A percentile compares a stretch with the other conserved stretches of the same genome.
Evolutionary conservation across 2,113 vertebrate species (phyloP).

Genomic region (Diphyllodes magnificus): DNA sequence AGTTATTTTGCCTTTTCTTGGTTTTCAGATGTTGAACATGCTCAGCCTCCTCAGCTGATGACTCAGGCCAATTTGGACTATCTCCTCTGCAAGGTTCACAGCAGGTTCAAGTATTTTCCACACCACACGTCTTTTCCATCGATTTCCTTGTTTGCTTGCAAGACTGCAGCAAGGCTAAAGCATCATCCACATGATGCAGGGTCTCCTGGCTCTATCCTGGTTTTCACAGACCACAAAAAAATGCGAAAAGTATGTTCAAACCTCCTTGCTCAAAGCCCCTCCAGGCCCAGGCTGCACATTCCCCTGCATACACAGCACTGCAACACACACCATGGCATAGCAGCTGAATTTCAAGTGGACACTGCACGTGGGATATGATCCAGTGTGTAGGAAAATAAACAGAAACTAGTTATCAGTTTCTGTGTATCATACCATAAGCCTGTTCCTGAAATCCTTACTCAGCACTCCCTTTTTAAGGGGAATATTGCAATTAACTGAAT

Average conservation of each 20-base stretch:
- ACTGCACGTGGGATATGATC: neutral
- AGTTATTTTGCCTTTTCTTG: neutral
- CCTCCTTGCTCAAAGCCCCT: neutral
- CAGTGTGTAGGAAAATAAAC: neutral
- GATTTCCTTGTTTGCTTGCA: neutral
- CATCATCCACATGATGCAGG: rapidly evolving
- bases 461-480: neutral
- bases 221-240: neutral
- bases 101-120: neutral
- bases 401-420: neutral
- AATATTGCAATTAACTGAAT: neutral
- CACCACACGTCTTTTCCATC: neutral
- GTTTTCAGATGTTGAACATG: neutral
- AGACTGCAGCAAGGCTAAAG: neutral
- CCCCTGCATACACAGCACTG: neutral
- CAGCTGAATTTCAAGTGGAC: neutral
- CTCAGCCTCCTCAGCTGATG: neutral
- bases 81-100: neutral
- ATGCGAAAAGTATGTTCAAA: neutral
- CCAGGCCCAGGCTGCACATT: neutral
- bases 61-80: neutral
- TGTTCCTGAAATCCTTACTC: neutral
- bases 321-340: rapidly evolving
- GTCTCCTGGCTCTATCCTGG: neutral
- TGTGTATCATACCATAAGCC: neutral